Base-by-base conservation (phyloP, 2,797 vertebrate species). In the Scarus forsteni region DNA sequence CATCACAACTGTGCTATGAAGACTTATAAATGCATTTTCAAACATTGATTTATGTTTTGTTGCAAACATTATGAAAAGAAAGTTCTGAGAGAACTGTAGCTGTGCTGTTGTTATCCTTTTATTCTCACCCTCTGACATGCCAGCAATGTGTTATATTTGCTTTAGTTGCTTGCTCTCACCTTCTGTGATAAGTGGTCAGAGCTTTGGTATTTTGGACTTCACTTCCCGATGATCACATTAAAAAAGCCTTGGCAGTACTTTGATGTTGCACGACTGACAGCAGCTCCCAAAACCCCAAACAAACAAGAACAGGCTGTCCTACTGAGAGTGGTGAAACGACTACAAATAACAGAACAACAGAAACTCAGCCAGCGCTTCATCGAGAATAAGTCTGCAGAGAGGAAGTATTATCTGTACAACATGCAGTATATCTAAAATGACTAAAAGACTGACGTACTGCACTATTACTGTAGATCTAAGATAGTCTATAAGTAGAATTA, bases 231-330 rank as follows among this genome's bases (percentile, higher is more conserved):
- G 43, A 66, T 66, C 48, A 53, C 56, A 54, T 59, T 60, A 19
- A 48, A 56, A 68, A 52, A 40, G 57, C 36, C 50, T 52, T 66
- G 57, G 53, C 67, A 73, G 43, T 54, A 19, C 46, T 63, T 58
- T 79, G 54, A 60, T 35, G 40, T 61, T 50, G 61, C 70, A 45
- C 54, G 56, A 60, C 45, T 67, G 66, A 73, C 70, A 57, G 59
- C 55, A 62, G 60, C 36, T 69, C 52, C 61, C 67, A 43, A 56
- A 68, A 67, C 44, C 46, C 67, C 35, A 46, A 61, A 69, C 52
- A 69, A 78, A 79, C 51, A 74, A 64, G 68, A 60, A 51, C 57
- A 49, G 40, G 12, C 59, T 50, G 67, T 65, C 38, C 40, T 13
- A 60, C 56, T 65, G 60, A 75, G 44, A 48, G 39, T 9, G 39